A percentile compares a stretch with the other conserved stretches of the same genome.
These are phyloP conservation scores for Psilopogon haemacephalus DNA, from an alignment of 2,113 vertebrate species.

Conservation along the genomic window DNA sequence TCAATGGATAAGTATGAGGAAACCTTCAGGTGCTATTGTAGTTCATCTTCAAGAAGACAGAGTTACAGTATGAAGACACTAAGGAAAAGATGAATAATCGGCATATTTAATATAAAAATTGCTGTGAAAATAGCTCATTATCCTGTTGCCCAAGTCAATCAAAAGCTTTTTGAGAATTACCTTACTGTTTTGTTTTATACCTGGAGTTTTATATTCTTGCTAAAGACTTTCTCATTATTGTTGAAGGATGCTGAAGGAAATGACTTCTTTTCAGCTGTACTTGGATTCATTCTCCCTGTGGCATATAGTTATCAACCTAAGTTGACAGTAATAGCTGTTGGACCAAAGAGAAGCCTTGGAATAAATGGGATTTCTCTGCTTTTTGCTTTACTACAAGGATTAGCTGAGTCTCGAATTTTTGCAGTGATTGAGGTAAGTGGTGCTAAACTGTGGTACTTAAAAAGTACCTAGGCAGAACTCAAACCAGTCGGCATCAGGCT, in stretches of 20 bases:
- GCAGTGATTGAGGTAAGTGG: slow-evolving; percentile 81
- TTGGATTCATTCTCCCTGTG: slow-evolving; percentile 86
- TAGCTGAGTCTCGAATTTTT: slow-evolving; percentile 81
- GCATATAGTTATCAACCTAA: slow-evolving; percentile 86
- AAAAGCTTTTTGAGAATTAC: neutral
- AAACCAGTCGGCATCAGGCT: neutral
- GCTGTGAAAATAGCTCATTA: neutral
- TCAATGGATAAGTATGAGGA: neutral
- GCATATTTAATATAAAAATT: neutral
- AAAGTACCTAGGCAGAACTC: neutral
- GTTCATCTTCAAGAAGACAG: neutral
- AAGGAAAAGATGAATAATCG: neutral
- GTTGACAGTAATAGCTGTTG: slow-evolving; percentile 79
- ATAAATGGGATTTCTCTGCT: slow-evolving; percentile 78
- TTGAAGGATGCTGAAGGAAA: slow-evolving; percentile 70
- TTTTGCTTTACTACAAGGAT: slow-evolving; percentile 77
- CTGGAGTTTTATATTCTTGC: neutral
- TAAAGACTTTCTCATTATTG: neutral
- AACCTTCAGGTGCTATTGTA: neutral
- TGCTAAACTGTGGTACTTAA: neutral
- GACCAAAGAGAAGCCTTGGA: slow-evolving; percentile 62
- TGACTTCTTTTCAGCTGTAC: slow-evolving; percentile 76
- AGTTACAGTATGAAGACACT: neutral
- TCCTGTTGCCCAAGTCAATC: neutral
- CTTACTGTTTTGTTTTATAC: neutral